Conservation (phyloP, 2,113 vertebrate species). For the Pelvicachromis taeniatus region DNA sequence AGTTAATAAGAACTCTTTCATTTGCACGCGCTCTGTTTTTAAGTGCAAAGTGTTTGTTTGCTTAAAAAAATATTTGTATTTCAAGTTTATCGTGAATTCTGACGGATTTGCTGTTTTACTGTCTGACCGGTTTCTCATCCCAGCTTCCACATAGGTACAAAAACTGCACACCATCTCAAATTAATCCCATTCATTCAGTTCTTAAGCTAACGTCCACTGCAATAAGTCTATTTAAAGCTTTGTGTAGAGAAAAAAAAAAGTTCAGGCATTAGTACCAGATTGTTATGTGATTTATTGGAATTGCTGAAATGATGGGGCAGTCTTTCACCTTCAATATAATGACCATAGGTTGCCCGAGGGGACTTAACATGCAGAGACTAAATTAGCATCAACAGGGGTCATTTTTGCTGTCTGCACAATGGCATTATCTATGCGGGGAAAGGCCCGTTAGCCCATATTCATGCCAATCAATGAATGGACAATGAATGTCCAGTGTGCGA, state of each 20-base stretch:
- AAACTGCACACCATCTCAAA: not conserved
- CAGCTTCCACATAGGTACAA: not conserved
- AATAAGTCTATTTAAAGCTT: not conserved
- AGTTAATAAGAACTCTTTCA: not conserved
- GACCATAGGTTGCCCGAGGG: not conserved
- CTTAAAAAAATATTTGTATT: not conserved
- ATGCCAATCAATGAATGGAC: constrained; percentile 51
- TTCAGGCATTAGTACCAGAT: not conserved
- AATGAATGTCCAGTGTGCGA: constrained; percentile 5
- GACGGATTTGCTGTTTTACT: not conserved
- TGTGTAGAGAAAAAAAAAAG: not conserved
- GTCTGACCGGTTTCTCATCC: not conserved
- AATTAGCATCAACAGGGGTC: constrained; percentile 43
- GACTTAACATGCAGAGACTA: constrained; percentile 31
- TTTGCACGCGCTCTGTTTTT: not conserved
- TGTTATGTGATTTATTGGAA: constrained; percentile 12
- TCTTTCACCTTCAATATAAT: not conserved
- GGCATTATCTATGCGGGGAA: constrained; percentile 45
- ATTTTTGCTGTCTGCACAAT: constrained; percentile 34
- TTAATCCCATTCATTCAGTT: not conserved
- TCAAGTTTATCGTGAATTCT: not conserved
- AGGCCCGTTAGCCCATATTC: constrained; percentile 53
- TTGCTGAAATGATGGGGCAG: not conserved
- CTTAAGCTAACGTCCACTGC: not conserved
- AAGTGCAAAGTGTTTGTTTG: not conserved